phyloP scores from a whole-genome alignment of 2,113 vertebrate species.

The Zapus hudsonius region DNA sequence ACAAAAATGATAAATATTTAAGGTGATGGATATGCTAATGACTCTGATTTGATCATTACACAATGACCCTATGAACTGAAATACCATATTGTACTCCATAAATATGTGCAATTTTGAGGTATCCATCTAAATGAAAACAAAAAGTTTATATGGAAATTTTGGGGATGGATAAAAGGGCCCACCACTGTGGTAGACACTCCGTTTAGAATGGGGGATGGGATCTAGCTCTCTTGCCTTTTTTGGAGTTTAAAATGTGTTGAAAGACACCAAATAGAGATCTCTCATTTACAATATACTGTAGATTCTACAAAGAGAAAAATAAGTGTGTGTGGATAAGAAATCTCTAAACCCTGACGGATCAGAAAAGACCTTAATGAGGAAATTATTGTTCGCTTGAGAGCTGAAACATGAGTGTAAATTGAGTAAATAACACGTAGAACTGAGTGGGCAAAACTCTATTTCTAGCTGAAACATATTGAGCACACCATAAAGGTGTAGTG shows the following conservation, averaged over 20 bases:
- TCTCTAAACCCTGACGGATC: neutral
- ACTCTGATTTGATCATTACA: neutral
- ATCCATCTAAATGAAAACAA: neutral
- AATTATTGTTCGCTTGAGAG: neutral
- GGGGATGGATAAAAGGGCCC: neutral
- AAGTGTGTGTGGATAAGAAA: neutral
- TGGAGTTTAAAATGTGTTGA: neutral
- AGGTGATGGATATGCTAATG: neutral
- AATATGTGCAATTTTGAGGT: neutral
- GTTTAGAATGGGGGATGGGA: neutral
- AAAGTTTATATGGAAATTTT: neutral
- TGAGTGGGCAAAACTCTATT: neutral
- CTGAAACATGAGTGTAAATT: neutral
- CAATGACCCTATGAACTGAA: neutral
- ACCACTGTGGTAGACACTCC: neutral
- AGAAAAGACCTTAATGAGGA: neutral
- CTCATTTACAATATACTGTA: neutral
- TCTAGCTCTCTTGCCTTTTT: neutral
- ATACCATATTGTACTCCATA: neutral
- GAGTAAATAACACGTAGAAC: neutral
- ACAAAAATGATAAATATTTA: neutral
- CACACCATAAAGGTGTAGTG: neutral
- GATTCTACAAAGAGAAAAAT: neutral
- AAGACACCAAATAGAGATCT: neutral
- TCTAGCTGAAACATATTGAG: neutral